Evolutionary conservation across 2,888 invertebrate genomes (phyloP).

Genomic region (Arctia plantaginis): DNA sequence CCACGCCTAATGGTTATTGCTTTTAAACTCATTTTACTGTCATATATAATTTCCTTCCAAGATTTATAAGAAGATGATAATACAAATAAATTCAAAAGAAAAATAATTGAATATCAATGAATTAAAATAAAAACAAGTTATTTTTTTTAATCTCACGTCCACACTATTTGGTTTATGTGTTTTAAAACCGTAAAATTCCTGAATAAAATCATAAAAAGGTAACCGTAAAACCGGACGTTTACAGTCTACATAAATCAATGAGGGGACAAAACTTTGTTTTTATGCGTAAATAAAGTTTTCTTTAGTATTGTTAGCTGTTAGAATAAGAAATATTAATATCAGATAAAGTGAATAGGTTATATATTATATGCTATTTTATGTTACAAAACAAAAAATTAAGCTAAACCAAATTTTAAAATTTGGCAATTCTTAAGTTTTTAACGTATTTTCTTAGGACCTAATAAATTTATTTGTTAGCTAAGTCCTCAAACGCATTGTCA

Average conservation of each 20-base stretch:
- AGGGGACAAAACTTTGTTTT: conserved; percentile 46
- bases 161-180: conserved; percentile 27
- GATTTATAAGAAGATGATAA: background rate
- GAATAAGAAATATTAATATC: conserved; percentile 6
- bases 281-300: conserved; percentile 46
- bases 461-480: no score
- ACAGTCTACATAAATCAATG: conserved; percentile 47
- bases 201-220: conserved; percentile 51
- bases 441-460: no score
- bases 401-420: no score
- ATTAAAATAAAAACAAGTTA: conserved; percentile 1
- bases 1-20: no score
- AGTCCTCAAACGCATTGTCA: no score
- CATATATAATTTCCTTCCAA: background rate
- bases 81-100: background rate
- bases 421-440: background rate
- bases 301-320: conserved; percentile 10
- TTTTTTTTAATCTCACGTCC: conserved; percentile 40
- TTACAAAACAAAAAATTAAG: background rate
- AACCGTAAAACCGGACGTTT: conserved; percentile 46
- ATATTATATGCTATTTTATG: background rate
- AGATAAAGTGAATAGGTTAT: background rate
- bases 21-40: no score
- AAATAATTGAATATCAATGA: conserved; percentile 4
- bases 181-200: conserved; percentile 44